phyloP scores from a whole-genome alignment of 2,113 vertebrate genomes.

The Poeciliopsis turrubarensis region DNA sequence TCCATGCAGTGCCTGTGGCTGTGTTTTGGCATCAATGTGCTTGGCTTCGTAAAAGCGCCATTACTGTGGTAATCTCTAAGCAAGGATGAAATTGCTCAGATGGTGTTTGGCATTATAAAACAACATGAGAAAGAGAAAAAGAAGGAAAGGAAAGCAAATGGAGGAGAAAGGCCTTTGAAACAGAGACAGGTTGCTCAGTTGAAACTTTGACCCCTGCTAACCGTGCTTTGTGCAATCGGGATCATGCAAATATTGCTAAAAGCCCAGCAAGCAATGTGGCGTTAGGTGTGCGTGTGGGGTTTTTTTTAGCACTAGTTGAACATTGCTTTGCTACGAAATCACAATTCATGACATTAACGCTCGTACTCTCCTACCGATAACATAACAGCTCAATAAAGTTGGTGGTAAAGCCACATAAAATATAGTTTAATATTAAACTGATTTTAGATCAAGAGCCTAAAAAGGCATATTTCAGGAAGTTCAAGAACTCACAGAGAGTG shows the following conservation, averaged over 20 bases:
- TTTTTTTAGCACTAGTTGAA: not conserved
- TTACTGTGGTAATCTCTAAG: not conserved
- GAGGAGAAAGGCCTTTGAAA: constrained; percentile 41
- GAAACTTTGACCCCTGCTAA: constrained; percentile 71
- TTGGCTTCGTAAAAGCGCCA: constrained; percentile 6
- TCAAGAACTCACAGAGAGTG: constrained; percentile 14
- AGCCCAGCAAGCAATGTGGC: constrained; percentile 48
- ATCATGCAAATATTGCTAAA: constrained; percentile 71
- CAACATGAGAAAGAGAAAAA: not conserved
- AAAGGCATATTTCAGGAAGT: constrained; percentile 33
- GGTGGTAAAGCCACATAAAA: not conserved
- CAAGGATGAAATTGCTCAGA: constrained; percentile 15
- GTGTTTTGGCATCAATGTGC: constrained; percentile 22
- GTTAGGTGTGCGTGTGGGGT: constrained; percentile 54
- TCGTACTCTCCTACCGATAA: not conserved
- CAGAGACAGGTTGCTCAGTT: constrained; percentile 52
- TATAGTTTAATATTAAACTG: constrained; percentile 25
- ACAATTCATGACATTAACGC: not conserved
- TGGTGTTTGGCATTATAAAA: not conserved
- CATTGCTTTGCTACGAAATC: not conserved
- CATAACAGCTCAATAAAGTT: constrained; percentile 2
- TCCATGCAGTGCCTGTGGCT: constrained; percentile 21
- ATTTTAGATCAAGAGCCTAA: constrained; percentile 12
- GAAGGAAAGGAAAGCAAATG: not conserved
- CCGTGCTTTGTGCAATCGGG: constrained; percentile 56